Conservation (phyloP, 2,888 invertebrate genomes). For the Tridacna gigas region DNA sequence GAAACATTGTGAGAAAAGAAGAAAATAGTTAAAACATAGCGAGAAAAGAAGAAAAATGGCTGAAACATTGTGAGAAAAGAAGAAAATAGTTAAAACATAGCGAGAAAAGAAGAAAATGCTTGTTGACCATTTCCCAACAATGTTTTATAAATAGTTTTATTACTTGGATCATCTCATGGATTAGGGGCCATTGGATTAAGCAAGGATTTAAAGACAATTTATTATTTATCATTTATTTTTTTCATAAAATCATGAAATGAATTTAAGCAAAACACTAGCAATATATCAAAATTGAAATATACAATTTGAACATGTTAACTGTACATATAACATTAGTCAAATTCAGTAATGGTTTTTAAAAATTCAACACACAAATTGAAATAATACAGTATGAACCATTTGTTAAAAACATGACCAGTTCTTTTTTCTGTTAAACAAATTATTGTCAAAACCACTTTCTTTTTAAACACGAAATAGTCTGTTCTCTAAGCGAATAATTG, state of each 20-base stretch:
- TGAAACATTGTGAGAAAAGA: too few species aligned
- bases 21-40: background rate
- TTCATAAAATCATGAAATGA: background rate
- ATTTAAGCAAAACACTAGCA: background rate
- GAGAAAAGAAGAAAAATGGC: too few species aligned
- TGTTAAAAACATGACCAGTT: background rate
- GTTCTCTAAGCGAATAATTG: constrained; percentile 32
- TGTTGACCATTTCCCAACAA: background rate
- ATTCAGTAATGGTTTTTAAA: background rate
- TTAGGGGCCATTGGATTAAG: background rate
- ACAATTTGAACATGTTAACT: background rate
- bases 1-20: background rate
- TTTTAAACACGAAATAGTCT: constrained; percentile 12
- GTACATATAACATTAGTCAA: background rate
- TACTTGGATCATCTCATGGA: background rate
- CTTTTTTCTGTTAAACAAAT: background rate
- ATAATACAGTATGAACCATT: background rate
- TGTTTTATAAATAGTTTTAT: background rate
- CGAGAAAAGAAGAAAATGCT: too few species aligned
- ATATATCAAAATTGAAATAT: constrained; percentile 1
- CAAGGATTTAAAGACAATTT: background rate
- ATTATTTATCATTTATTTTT: too few species aligned
- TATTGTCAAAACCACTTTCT: background rate
- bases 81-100: too few species aligned
- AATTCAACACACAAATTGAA: background rate